Evolutionary conservation across 2,113 vertebrate species (phyloP).

Genomic region (Corvus cornix): DNA sequence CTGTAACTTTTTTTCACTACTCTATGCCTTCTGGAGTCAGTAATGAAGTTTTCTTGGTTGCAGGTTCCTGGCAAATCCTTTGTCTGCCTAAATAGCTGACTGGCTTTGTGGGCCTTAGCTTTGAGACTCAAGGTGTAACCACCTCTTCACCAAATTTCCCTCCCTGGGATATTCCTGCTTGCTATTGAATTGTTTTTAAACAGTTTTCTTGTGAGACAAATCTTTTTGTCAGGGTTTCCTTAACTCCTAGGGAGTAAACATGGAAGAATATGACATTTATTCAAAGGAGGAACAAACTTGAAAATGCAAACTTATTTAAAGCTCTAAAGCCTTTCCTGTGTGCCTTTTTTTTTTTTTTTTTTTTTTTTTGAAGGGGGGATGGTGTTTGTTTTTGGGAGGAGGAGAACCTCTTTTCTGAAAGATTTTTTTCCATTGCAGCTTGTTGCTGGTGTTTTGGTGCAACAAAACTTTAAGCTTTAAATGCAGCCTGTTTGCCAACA

Average conservation of each 20-base stretch:
- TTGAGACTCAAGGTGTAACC: not conserved
- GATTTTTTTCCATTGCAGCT: not conserved
- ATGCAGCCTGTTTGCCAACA: conserved; percentile 29
- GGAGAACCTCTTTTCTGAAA: not conserved
- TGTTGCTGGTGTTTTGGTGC: conserved; percentile 10
- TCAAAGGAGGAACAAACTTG: not conserved
- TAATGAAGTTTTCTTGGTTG: not conserved
- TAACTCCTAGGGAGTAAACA: not conserved
- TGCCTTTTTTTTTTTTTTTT: not conserved
- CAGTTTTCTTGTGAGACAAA: not conserved
- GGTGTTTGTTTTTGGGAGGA: not conserved
- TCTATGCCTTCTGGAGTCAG: not conserved
- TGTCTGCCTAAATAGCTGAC: not conserved
- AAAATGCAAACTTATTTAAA: not conserved
- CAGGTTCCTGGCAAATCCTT: not conserved
- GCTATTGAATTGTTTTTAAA: not conserved
- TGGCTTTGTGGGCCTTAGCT: not conserved
- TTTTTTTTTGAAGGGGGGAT: no score
- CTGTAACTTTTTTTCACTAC: not conserved
- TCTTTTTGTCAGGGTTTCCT: not conserved
- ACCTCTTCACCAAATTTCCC: not conserved
- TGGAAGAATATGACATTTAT: not conserved
- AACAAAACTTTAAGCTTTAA: conserved; percentile 26
- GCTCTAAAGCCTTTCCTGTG: not conserved
- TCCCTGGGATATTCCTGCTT: not conserved